Conservation (phyloP, 2,888 invertebrate genomes). For the Plebejus argus region DNA sequence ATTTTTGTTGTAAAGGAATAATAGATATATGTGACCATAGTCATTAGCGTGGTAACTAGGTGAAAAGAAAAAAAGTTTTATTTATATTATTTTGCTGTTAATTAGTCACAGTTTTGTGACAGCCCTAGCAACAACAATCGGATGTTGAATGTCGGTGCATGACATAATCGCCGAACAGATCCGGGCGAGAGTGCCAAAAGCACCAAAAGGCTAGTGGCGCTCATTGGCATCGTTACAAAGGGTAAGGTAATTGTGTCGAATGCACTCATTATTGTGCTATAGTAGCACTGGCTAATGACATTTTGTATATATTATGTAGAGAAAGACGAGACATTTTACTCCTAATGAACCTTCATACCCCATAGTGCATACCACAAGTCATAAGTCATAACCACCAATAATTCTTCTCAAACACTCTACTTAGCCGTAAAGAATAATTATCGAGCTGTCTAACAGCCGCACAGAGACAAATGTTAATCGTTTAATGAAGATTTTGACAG, state of each 20-base stretch:
- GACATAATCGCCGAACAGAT: slow-evolving; percentile 77
- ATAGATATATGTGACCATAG: too few species aligned
- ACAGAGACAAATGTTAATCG: too few species aligned
- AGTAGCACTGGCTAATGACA: neutral
- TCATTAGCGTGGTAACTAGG: neutral
- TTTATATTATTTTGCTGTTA: neutral
- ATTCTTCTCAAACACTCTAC: neutral
- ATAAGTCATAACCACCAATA: neutral
- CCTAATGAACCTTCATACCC: neutral
- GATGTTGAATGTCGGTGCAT: slow-evolving; percentile 65
- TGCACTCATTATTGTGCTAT: slow-evolving; percentile 18
- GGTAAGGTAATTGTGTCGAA: slow-evolving; percentile 71
- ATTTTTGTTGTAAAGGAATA: neutral
- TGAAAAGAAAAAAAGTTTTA: neutral
- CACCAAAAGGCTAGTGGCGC: slow-evolving; percentile 50
- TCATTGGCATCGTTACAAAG: slow-evolving; percentile 73
- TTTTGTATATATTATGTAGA: neutral
- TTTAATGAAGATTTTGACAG: too few species aligned
- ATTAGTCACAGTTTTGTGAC: neutral
- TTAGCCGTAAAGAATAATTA: too few species aligned
- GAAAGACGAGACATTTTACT: neutral
- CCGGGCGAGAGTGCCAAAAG: slow-evolving; percentile 74
- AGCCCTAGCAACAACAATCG: slow-evolving; percentile 52
- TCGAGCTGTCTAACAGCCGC: too few species aligned
- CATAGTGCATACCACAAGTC: neutral